phyloP scores from a whole-genome alignment of 1,140 invertebrate species.

The Camponotus floridanus region DNA sequence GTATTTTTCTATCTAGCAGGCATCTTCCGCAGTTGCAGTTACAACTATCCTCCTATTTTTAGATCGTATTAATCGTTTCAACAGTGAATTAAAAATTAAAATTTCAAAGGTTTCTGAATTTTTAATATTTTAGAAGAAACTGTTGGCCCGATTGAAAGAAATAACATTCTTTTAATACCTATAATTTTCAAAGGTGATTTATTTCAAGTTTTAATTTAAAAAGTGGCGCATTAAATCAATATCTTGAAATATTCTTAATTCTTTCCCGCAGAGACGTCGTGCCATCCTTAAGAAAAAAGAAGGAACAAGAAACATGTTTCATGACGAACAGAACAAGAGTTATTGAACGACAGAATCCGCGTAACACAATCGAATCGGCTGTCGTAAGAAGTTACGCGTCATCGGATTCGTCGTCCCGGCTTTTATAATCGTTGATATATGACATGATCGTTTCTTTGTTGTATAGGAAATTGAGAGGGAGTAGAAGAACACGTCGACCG shows the following conservation, averaged over 20 bases:
- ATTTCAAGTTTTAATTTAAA: neutral
- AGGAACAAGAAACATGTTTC: constrained; percentile 27
- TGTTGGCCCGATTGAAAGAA: too few relatives aligned
- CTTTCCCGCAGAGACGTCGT: neutral
- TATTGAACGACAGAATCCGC: constrained; percentile 11
- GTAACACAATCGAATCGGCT: constrained; percentile 60
- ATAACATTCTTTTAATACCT: too few relatives aligned
- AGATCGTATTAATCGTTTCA: neutral
- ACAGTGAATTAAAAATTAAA: neutral
- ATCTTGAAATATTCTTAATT: neutral
- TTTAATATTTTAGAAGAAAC: neutral
- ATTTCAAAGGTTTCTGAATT: neutral
- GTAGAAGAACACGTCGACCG: neutral
- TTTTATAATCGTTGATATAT: constrained; percentile 42
- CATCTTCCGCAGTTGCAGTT: neutral
- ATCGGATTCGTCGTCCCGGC: constrained; percentile 1
- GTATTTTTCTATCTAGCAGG: too few relatives aligned
- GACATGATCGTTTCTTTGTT: constrained; percentile 41
- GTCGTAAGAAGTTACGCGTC: constrained; percentile 64
- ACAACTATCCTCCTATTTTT: neutral
- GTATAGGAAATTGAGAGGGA: constrained; percentile 30
- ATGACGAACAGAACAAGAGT: neutral
- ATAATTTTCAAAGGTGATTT: too few relatives aligned
- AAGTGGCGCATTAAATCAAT: neutral
- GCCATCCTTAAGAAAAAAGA: constrained; percentile 25